Base-by-base conservation (phyloP, 2,797 vertebrate species). In the Triplophysa bombifrons region DNA sequence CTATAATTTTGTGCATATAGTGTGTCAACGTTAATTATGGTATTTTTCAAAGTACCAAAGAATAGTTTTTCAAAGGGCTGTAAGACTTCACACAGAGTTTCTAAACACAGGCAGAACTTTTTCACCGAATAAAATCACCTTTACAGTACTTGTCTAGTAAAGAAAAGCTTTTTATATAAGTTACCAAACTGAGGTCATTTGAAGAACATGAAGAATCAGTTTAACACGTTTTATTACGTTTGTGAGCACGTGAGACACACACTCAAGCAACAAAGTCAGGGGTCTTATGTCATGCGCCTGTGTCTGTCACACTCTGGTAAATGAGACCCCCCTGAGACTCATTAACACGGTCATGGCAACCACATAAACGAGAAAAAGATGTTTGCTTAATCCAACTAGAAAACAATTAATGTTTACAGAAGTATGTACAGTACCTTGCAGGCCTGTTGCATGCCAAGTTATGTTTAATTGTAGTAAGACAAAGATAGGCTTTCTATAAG, bases 281-380 rank as follows among this genome's bases (percentile, higher is more conserved):
- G 75, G 56, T 83, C 83, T n/a, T 46, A 44, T 89, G 89, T 89
- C 87, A 90, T 82, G 71, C 66, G 87, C 91, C 90, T 88, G 84
- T 84, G 68, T 75, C 65, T 80, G 82, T 66, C 55, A 68, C 71
- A 81, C 38, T 60, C 84, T 0, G 27, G 2, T 25, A 41, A 72
- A 87, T 84, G 85, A 64, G 85, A 78, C 41, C 70, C 17, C 69
- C 75, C 83, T 91, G 90, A 90, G 44, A 66, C 30, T 78, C 83
- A 88, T 88, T 76, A 86, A n/a, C 64, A 60, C 22, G 20, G 27
- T 79, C 44, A 77, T 66, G 65, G 53, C 48, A 84, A 88, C 77
- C 80, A 76, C 80, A 82, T 81, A 5, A 5, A 30, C 3, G 41
- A 50, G 34, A 60, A 19, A 27, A 38, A 46, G 19, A 13, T 11